These are phyloP conservation scores for Caenorhabditis imperialis DNA, from an alignment of 2,888 invertebrate genomes.

Conservation along the genomic window DNA sequence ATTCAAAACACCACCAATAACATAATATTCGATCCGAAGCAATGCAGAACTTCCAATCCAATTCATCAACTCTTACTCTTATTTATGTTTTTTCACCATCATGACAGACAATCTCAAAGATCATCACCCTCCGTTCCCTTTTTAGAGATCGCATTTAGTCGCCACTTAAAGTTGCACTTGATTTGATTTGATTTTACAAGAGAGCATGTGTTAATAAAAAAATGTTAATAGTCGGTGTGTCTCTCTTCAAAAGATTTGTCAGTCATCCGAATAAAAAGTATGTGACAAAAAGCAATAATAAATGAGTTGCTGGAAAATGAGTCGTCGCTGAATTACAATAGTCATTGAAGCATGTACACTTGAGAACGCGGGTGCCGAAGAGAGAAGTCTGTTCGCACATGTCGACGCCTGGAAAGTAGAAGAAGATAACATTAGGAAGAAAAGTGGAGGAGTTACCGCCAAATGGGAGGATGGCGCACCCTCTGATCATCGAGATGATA, in stretches of 20 bases:
- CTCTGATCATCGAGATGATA: slow-evolving; percentile 73
- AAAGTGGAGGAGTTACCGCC: slow-evolving; percentile 55
- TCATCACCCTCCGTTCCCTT: slow-evolving; percentile 4
- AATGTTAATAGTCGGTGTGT: slow-evolving; percentile 37
- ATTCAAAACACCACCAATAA: neutral
- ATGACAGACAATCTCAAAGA: neutral
- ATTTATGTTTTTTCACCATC: neutral
- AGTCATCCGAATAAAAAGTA: slow-evolving; percentile 33
- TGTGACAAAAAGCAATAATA: slow-evolving; percentile 16
- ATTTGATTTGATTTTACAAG: slow-evolving; percentile 35
- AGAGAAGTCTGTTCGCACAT: slow-evolving; percentile 73
- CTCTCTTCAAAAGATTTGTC: too few species aligned
- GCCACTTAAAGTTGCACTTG: slow-evolving; percentile 30
- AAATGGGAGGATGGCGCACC: slow-evolving; percentile 73
- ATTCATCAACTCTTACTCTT: too few species aligned
- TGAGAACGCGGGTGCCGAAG: slow-evolving; percentile 70
- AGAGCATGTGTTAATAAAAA: slow-evolving; percentile 53
- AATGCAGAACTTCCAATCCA: too few species aligned
- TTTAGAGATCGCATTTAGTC: slow-evolving; percentile 31
- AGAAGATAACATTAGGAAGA: neutral
- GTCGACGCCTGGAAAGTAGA: slow-evolving; percentile 65
- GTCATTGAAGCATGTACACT: slow-evolving; percentile 74
- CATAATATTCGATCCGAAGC: too few species aligned
- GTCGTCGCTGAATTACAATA: slow-evolving; percentile 66
- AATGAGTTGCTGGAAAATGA: slow-evolving; percentile 13